phyloP scores from a whole-genome alignment of 2,888 invertebrate species.

The Neoscelio sp. region DNA sequence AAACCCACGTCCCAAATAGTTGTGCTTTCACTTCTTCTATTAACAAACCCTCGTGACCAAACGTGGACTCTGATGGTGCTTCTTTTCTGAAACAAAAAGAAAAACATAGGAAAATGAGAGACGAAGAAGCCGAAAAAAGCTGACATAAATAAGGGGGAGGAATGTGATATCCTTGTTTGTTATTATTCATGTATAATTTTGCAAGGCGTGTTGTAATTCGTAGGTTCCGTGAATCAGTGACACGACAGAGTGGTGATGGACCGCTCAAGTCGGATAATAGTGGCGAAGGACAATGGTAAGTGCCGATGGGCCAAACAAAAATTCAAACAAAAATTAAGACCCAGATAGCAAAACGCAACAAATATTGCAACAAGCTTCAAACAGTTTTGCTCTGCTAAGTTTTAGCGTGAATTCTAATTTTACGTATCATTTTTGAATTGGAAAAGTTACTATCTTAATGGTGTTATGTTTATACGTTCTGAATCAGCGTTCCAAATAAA shows the following conservation, averaged over 20 bases:
- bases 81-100: background rate
- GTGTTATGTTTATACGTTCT: too few species aligned
- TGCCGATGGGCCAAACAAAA: slow-evolving; percentile 73
- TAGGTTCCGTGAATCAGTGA: slow-evolving; percentile 83
- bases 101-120: background rate
- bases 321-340: slow-evolving; percentile 2
- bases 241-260: slow-evolving; percentile 82
- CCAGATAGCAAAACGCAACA: slow-evolving; percentile 10
- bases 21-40: too few species aligned
- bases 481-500: too few species aligned
- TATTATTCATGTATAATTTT: slow-evolving; percentile 71
- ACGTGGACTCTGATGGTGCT: too few species aligned
- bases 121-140: background rate
- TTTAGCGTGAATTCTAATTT: too few species aligned
- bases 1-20: too few species aligned
- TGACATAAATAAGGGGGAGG: slow-evolving; percentile 3
- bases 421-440: too few species aligned
- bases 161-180: slow-evolving; percentile 18
- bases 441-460: too few species aligned
- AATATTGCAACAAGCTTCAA: too few species aligned
- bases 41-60: too few species aligned
- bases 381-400: too few species aligned
- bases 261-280: slow-evolving; percentile 81
- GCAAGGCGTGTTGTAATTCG: slow-evolving; percentile 80
- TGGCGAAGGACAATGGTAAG: slow-evolving; percentile 82